Percentiles rank a stretch among this genome's conserved stretches.
Conservation (phyloP, 2,888 invertebrate species). For the Apotomis betuletana region DNA sequence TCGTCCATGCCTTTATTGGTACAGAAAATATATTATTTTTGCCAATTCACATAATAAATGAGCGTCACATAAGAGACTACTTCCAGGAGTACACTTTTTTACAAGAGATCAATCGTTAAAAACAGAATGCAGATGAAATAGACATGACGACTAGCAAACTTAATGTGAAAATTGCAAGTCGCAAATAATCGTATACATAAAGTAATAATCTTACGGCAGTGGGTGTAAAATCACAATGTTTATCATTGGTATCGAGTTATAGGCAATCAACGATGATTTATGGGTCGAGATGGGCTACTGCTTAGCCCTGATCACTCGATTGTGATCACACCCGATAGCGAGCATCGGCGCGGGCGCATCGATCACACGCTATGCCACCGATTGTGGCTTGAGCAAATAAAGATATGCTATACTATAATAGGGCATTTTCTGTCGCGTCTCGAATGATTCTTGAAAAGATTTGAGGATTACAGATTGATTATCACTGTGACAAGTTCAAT, state of each 20-base stretch:
- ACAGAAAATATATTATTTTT: too few relatives aligned
- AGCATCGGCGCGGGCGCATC: conserved; percentile 54
- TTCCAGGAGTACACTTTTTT: too few relatives aligned
- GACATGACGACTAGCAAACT: background rate
- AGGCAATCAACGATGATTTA: conserved; percentile 73
- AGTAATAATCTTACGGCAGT: conserved; percentile 48
- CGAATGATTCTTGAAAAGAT: background rate
- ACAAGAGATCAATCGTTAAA: too few relatives aligned
- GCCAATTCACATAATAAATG: too few relatives aligned
- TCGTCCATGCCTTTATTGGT: too few relatives aligned
- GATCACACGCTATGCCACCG: conserved; percentile 55
- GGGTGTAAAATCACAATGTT: conserved; percentile 66
- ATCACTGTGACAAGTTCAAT: too few relatives aligned
- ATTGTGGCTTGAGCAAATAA: conserved; percentile 46
- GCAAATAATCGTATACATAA: conserved; percentile 48
- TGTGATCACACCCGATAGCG: conserved; percentile 61
- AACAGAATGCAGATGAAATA: background rate
- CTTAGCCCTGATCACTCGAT: conserved; percentile 53
- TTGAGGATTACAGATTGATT: background rate
- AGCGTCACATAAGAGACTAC: too few relatives aligned
- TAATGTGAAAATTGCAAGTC: conserved; percentile 46
- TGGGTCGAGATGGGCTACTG: conserved; percentile 65
- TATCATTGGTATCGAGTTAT: conserved; percentile 68
- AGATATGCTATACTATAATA: conserved; percentile 26
- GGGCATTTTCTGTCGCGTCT: conserved; percentile 6